Evolutionary conservation across 2,113 vertebrate genomes (phyloP), one percentile per base, ranked within the genome.

Genomic region (Axis porcinus): DNA sequence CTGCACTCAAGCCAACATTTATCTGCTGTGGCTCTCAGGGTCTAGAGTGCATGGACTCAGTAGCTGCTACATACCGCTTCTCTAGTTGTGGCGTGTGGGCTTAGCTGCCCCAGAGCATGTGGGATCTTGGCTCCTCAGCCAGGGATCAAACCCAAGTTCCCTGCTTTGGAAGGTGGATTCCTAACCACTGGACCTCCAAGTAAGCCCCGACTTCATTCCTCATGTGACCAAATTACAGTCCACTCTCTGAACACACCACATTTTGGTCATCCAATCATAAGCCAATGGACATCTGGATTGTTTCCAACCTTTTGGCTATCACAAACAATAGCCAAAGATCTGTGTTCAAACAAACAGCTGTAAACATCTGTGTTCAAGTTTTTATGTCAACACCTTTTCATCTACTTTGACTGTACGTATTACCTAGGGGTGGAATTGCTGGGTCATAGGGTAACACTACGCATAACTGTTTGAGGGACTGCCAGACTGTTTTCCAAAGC

Each of bases 1-100:
- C 70, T 14, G 36, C 70, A 14, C 36, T 23, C 64, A 14, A 7
- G 70, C 36, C 36, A 0, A 2, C 2, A 2, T 12, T 1, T 0
- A 1, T 1, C 21, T 43, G 36, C 70, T 27, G 36, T 3, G 36
- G 21, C 70, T 36, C 67, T 36, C 5, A 1, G 67, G n/a, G 67
- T 6, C 70, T 25, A 6, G 23, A 27, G 23, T 0, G 70, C 3
- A 0, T 6, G 23, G 70, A 4, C 23, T 43, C 70, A 3, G 70
- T 6, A 40, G 67, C 12, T 58, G 57, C 57, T 4, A 27, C 25
- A 4, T 23, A 10, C 23, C 3, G 36, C 70, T 74, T 14, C 70
- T 43, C 36, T 27, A 7, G 36, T 6, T 74, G 5, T 4, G 36
- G 70, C 11, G 2, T 60, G 58, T 60, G 25, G 58, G 58, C 58